Evolutionary conservation across 2,113 vertebrate species (phyloP), one percentile per base, ranked within the genome.

Genomic region (Cebus imitator): DNA sequence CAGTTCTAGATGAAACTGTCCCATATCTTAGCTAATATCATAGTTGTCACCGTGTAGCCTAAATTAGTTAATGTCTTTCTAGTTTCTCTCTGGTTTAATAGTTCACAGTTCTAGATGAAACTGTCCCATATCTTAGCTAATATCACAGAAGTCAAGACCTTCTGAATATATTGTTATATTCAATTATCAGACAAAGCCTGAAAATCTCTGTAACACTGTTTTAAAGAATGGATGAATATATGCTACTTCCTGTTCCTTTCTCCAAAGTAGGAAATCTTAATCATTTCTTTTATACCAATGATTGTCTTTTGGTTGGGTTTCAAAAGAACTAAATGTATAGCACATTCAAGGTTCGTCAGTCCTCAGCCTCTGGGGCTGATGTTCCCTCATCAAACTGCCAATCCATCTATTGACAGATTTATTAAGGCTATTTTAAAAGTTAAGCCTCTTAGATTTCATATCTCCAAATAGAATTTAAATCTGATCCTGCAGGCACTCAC

Each of bases 391-490:
- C 96, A 97, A 96, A 96, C 2, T 94, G 83, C 45, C 84, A 37
- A 85, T 97, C 87, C 84, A 95, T 68, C 72, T 97, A 94, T 79
- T 95, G 96, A 66, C 80, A 97, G 96, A 97, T 98, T 96, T 97
- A 98, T 96, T 97, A 97, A 97, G 87, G 95, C 87, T 97, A 72
- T 96, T 98, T 85, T 70, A 87, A 97, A 98, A 98, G 94, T 97
- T 97, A 97, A 93, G 72, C 76, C 66, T 94, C 50, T 55, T 73
- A 97, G 95, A 96, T 97, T 97, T 95, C 81, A 90, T 93, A 52
- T 95, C 90, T 97, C 76, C 96, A 97, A 96, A 98, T 89, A 96
- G 92, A 96, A 97, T 98, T 94, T 96, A 96, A 98, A 97, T 93
- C 72, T 21, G 92, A 94, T 94, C 97, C 98, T 97, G 95, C 94